Base-by-base conservation (phyloP, 2,113 vertebrate species). In the Phaethon lepturus region DNA sequence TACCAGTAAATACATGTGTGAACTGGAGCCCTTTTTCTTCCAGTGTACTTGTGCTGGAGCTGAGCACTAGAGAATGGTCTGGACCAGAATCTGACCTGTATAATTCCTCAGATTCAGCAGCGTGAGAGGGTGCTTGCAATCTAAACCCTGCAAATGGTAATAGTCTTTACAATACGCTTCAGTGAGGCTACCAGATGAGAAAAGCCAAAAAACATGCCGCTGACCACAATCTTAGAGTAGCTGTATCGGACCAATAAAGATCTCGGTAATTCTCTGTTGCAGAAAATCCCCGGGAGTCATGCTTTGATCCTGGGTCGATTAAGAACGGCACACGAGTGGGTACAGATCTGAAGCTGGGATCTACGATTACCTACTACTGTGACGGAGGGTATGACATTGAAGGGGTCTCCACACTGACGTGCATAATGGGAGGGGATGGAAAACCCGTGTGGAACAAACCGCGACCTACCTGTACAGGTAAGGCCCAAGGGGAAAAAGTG, bases 271-370 rank as follows among this genome's bases (percentile, higher is more conserved):
- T 67, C 13, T 52, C 7, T 75, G 78, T 83, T 86, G 66, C 98
- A 99, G 99, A 99, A 96, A 99, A 99, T 91, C 99, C 99, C n/a
- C 98, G 99, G 88, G 99, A 99, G 97, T 99, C 99, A 0, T 99
- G 99, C 96, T 99, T 99, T 9, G 99, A 99, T 92, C 99, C 99
- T 0, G 99, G 99, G 1, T 92, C 98, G 6, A 97, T 99, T 86
- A 99, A 98, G 96, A 99, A 99, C 0, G 99, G 99, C 74, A 99
- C 99, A 0, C 98, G 99, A 19, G 98, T 99, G 91, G 99, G 99
- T 4, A 97, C 98, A 0, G 99, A 99, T 50, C 98, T 99, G 93
- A 99, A 99, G 97, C 98, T 99, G 96, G 99, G 99, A 26, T 99
- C 99, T 38, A 98, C 98, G 1, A 91, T 99, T 87, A 99, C 99